Base-by-base conservation (phyloP, 2,113 vertebrate species). In the Pholis gunnellus region DNA sequence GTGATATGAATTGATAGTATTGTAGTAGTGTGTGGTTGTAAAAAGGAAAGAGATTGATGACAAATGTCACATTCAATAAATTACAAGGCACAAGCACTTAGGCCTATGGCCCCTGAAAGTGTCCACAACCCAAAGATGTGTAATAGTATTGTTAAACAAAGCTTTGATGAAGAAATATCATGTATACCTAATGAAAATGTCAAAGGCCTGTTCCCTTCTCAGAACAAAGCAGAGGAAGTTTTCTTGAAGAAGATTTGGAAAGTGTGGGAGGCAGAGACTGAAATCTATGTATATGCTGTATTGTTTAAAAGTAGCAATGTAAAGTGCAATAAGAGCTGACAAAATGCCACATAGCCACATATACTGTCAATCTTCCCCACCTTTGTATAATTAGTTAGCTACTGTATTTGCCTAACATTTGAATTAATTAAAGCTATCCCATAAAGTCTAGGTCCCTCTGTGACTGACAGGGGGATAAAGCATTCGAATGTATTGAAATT, bases 161-260 rank as follows among this genome's bases (percentile, higher is more conserved):
- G 9, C 65, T 46, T 44, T 25, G 9, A 22, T 70, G 44, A 63
- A 70, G 25, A 79, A 52, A 17, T n/a, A 64, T 80, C 1, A 65
- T 1, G 4, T 46, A 29, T 36, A 27, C 13, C n/a, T 25, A 25
- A 75, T 18, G 44, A 18, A 67, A 64, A 42, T 18, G 2, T 78
- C 38, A 29, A 70, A 75, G 63, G 1, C 5, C 1, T 4, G 5
- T 8, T 40, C 3, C 22, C 27, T 74, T 48, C 4, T 48, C 20
- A 17, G 2, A 34, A 40, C 3, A 44, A 20, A 73, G 18, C 9
- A 11, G 18, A 1, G 40, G 20, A 38, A 18, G 22, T 42, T 73
- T 20, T 34, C 5, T 31, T 36, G 56, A n/a, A n/a, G 22, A 40
- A 44, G 8, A 48, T 81, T 29, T 61, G 46, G 29, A n/a, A 72